Conservation (phyloP, 2,797 vertebrate species). For the Paramormyrops hopkinsi region DNA sequence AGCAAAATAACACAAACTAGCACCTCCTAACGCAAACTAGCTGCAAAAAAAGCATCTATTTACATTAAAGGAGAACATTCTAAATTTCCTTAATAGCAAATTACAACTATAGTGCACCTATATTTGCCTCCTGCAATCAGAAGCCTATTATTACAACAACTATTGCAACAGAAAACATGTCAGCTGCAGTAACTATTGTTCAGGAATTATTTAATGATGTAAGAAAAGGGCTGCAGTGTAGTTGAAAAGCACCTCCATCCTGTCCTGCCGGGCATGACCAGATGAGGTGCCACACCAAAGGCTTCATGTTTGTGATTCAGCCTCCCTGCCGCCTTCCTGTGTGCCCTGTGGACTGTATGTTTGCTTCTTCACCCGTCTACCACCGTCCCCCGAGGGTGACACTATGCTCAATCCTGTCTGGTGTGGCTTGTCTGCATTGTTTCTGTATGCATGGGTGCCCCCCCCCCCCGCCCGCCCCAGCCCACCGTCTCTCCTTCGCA, state of each 20-base stretch:
- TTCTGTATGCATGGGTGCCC: not conserved
- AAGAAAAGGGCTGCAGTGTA: not conserved
- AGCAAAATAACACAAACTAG: not conserved
- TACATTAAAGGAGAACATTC: not conserved
- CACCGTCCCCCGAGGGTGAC: not conserved
- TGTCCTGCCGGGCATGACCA: not conserved
- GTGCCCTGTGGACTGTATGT: not conserved
- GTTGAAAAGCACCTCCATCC: not conserved
- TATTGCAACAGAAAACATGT: not conserved
- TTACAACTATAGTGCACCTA: not conserved
- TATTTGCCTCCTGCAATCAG: not conserved
- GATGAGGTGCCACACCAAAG: not conserved
- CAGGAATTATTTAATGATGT: not conserved
- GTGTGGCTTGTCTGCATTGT: not conserved
- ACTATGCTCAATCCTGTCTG: not conserved
- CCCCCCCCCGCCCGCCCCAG: not conserved
- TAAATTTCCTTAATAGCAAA: not conserved
- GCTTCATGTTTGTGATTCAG: not conserved
- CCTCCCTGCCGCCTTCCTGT: not conserved
- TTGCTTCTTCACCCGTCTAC: not conserved
- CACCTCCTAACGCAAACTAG: not conserved
- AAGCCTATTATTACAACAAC: not conserved
- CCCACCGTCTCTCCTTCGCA: not conserved
- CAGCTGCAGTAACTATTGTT: not conserved
- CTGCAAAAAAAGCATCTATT: not conserved